These are phyloP conservation scores for Noctuana brunneofusca DNA, from an alignment of 2,888 invertebrate genomes.

Conservation along the genomic window DNA sequence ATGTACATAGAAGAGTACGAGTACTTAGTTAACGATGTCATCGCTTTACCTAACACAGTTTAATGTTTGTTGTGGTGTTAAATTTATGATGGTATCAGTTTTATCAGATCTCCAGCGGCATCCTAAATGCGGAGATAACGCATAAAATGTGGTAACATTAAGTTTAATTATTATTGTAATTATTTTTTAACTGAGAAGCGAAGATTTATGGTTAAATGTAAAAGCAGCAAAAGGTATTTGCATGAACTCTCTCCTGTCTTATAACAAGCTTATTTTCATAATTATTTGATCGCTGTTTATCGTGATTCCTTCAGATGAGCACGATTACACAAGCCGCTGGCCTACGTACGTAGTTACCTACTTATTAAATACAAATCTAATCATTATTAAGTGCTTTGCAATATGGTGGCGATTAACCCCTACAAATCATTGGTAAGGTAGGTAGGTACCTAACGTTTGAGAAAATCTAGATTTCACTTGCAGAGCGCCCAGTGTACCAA, in stretches of 20 bases:
- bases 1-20: background rate
- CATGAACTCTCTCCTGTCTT: too few species aligned
- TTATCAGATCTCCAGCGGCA: constrained; percentile 38
- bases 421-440: background rate
- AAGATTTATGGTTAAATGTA: too few species aligned
- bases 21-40: background rate
- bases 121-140: constrained; percentile 25
- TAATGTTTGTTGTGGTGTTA: constrained; percentile 41
- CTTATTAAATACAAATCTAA: background rate
- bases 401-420: background rate
- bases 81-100: constrained; percentile 39
- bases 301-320: too few species aligned
- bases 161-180: constrained; percentile 15
- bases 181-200: background rate
- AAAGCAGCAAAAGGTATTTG: too few species aligned
- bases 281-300: too few species aligned
- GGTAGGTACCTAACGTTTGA: too few species aligned
- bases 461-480: constrained; percentile 26
- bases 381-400: background rate
- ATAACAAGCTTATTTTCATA: too few species aligned
- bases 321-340: too few species aligned
- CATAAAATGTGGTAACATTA: constrained; percentile 6
- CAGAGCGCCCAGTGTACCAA: background rate
- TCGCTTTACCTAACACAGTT: constrained; percentile 30
- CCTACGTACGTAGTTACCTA: background rate